These are phyloP conservation scores for cattle (Bos taurus) DNA, from an alignment of 2,113 vertebrate species.

Conservation along the genomic window ARS-UCD2.0 NC_037342.1:71440501-71441000, in stretches of 20 bases:
- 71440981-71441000: background rate
- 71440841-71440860: background rate
- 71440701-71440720: too few species aligned
- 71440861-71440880: background rate
- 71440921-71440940: background rate
- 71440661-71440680: too few species aligned
- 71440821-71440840: background rate
- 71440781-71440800: fast-evolving
- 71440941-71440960: background rate
- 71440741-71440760: background rate
- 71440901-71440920: background rate
- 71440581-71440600: too few species aligned
- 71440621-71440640: too few species aligned
- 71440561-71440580: too few species aligned
- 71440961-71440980: background rate
- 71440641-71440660: too few species aligned
- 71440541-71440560: too few species aligned
- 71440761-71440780: background rate
- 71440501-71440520: too few species aligned
- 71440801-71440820: background rate
- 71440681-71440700: too few species aligned
- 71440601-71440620: too few species aligned
- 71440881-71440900: background rate
- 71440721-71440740: background rate
- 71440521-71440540: too few species aligned